phyloP scores from a whole-genome alignment of 2,113 vertebrate genomes.

The Gobiocypris rarus region DNA sequence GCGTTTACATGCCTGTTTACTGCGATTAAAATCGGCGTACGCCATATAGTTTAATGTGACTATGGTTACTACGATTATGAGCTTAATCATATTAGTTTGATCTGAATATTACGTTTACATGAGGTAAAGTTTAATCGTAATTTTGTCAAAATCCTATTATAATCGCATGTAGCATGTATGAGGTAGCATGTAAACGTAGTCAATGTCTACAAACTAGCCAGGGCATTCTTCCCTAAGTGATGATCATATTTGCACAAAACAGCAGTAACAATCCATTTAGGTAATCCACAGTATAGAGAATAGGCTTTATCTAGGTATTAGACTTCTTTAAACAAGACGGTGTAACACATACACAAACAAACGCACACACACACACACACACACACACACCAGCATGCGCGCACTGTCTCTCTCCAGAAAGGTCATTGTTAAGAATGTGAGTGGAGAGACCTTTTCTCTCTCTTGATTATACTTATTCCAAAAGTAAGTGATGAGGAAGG shows the following conservation, averaged over 20 bases:
- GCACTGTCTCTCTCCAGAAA: neutral
- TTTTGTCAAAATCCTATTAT: too few relatives aligned
- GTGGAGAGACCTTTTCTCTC: neutral
- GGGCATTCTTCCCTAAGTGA: neutral
- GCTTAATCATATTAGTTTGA: too few relatives aligned
- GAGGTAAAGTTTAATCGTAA: too few relatives aligned
- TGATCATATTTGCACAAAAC: neutral
- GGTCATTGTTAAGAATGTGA: constrained; percentile 29
- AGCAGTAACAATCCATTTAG: neutral
- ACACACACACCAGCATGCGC: too few relatives aligned
- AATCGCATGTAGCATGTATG: too few relatives aligned
- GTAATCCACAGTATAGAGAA: neutral
- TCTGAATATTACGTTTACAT: too few relatives aligned
- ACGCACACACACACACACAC: neutral
- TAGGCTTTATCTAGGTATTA: neutral
- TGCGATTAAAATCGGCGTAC: too few relatives aligned
- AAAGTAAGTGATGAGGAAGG: constrained; percentile 19
- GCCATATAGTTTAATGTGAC: too few relatives aligned
- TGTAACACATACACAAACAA: neutral
- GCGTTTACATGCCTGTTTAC: too few relatives aligned
- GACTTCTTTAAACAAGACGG: neutral
- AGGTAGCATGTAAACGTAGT: too few relatives aligned
- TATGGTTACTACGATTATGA: too few relatives aligned
- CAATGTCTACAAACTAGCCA: neutral
- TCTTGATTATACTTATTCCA: constrained; percentile 11